Conservation (phyloP, 30 jellyfish, hydroid and myxozoan genomes). For the Phacellophora camtschatica region DNA sequence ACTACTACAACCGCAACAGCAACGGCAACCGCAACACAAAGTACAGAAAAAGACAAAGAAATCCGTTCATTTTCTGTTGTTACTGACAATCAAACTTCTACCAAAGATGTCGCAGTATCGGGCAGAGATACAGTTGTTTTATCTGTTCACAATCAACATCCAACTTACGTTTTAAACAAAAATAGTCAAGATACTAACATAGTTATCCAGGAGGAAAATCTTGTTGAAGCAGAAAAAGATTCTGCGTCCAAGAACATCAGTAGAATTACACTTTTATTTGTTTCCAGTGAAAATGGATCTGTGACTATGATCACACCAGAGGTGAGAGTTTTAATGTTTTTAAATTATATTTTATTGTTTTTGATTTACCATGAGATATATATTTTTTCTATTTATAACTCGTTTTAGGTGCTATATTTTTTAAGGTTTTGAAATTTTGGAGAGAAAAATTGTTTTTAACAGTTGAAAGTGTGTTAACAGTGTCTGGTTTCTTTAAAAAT, state of each 20-base stretch:
- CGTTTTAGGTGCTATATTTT: no score
- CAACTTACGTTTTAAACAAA: no score
- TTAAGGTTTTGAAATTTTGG: no score
- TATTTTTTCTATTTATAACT: no score
- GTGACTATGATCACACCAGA: conserved; percentile 36
- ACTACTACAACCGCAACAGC: not conserved
- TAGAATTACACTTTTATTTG: conserved; percentile 8
- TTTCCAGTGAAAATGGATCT: conserved; percentile 72
- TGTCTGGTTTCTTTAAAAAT: no score
- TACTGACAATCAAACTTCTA: no score
- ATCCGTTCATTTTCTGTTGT: not conserved
- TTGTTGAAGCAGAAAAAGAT: not conserved
- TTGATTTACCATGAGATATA: not conserved
- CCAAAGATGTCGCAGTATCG: not conserved
- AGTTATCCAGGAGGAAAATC: not conserved
- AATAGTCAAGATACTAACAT: not conserved
- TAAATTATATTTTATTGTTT: not conserved
- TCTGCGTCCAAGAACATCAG: not conserved
- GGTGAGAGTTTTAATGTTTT: conserved; percentile 4
- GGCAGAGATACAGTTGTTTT: not conserved
- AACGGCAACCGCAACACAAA: no score
- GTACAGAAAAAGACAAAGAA: not conserved
- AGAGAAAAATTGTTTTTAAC: no score
- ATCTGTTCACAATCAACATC: not conserved
- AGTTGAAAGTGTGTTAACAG: no score